phyloP scores from a whole-genome alignment of 2,888 invertebrate species.

The Cryptosula pallasiana region DNA sequence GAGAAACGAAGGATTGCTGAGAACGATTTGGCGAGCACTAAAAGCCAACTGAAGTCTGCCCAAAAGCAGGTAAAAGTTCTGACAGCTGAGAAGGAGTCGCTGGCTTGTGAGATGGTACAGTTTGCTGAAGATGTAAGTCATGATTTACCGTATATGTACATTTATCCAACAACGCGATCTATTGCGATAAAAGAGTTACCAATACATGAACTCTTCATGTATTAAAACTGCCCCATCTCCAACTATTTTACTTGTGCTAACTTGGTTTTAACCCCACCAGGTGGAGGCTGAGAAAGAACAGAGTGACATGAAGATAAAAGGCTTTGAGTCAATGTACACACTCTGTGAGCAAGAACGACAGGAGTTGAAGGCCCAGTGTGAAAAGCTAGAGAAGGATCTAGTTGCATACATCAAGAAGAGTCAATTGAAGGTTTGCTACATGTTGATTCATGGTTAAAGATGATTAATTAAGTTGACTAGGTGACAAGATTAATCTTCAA shows the following conservation, averaged over 20 bases:
- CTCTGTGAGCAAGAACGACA: neutral
- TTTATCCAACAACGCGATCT: too few species aligned
- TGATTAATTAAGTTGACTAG: too few species aligned
- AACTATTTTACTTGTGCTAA: too few species aligned
- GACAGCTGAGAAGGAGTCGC: neutral
- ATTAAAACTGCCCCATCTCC: too few species aligned
- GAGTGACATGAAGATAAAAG: neutral
- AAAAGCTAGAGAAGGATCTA: neutral
- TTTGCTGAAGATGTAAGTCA: neutral
- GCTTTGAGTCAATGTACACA: neutral
- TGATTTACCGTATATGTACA: too few species aligned
- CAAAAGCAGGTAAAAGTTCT: neutral
- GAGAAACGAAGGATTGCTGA: neutral
- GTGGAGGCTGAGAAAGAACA: neutral
- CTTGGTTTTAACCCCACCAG: too few species aligned
- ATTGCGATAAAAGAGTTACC: too few species aligned
- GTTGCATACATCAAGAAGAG: neutral
- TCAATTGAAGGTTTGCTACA: neutral
- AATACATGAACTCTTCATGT: too few species aligned
- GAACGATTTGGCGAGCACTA: neutral
- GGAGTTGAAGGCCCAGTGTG: conserved; percentile 6
- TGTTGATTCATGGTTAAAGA: too few species aligned
- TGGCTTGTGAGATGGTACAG: neutral
- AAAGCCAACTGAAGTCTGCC: neutral
- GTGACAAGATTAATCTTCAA: too few species aligned